These are phyloP conservation scores for Poecilobothrus nobilitatus DNA, from an alignment of 2,888 invertebrate genomes.

Conservation along the genomic window DNA sequence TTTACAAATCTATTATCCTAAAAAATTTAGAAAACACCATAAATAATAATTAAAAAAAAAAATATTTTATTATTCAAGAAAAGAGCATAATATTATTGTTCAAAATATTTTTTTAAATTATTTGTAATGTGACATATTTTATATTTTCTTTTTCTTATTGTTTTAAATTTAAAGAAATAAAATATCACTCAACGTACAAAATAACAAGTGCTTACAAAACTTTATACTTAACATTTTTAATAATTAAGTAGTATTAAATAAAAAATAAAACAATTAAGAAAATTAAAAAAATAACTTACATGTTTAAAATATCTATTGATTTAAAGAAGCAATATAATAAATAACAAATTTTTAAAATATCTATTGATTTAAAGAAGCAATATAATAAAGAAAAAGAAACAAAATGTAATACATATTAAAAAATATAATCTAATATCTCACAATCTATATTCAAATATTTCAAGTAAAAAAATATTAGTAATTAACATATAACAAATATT, in stretches of 20 bases:
- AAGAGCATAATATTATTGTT: too few species aligned
- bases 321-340: not conserved
- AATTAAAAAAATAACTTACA: slow-evolving; percentile 16
- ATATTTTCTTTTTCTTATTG: not conserved
- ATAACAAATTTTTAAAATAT: slow-evolving; percentile 17
- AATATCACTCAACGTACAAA: slow-evolving; percentile 19
- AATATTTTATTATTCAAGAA: too few species aligned
- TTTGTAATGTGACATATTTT: too few species aligned
- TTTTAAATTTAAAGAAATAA: slow-evolving; percentile 15
- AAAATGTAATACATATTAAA: slow-evolving; percentile 21
- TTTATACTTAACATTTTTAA: not conserved
- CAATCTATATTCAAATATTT: not conserved
- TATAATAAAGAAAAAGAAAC: slow-evolving; percentile 21
- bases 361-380: not conserved
- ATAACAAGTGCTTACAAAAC: slow-evolving; percentile 21
- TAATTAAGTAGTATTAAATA: slow-evolving; percentile 16
- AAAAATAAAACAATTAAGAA: slow-evolving; percentile 23
- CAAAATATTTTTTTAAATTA: too few species aligned
- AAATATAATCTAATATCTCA: slow-evolving; percentile 20
- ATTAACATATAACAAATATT: not conserved
- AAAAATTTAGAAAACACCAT: too few species aligned
- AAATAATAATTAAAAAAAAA: too few species aligned
- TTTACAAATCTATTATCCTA: too few species aligned
- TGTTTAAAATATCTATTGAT: not conserved
- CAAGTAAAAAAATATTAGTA: not conserved